Conservation (phyloP, 2,797 vertebrate species). For the Enteromius mattozi region DNA sequence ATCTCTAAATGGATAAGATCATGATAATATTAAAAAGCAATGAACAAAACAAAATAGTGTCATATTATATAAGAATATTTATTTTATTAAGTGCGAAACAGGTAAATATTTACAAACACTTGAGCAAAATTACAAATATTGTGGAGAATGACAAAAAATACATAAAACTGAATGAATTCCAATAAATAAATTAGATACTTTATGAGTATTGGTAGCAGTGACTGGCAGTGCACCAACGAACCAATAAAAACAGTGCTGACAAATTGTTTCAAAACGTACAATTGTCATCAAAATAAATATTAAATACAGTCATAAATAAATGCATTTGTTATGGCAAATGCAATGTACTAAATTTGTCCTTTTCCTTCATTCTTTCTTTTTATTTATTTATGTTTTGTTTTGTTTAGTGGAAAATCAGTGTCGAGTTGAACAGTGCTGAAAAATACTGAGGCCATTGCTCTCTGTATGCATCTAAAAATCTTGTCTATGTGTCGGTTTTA, state of each 20-base stretch:
- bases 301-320: constrained; percentile 86
- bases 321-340: constrained; percentile 67
- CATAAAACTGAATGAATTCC: constrained; percentile 72
- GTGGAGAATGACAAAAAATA: constrained; percentile 67
- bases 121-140: constrained; percentile 71
- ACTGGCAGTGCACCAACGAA: constrained; percentile 69
- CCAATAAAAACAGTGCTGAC: constrained; percentile 72
- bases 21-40: not conserved
- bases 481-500: not conserved
- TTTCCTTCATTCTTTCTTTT: constrained; percentile 24
- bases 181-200: constrained; percentile 85
- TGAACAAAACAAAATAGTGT: constrained; percentile 68
- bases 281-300: constrained; percentile 83
- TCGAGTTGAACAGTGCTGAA: constrained; percentile 1
- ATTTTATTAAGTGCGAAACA: constrained; percentile 86
- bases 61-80: constrained; percentile 87
- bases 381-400: constrained; percentile 53
- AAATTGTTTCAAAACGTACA: constrained; percentile 68
- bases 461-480: not conserved
- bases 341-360: constrained; percentile 53
- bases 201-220: constrained; percentile 69
- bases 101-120: constrained; percentile 80
- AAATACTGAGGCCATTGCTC: constrained; percentile 16
- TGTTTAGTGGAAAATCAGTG: constrained; percentile 58
- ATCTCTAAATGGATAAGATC: not conserved